A percentile compares a stretch with the other conserved stretches of the same genome.
phyloP scores from a whole-genome alignment of 2,113 vertebrate species.

The Oreochromis niloticus region DNA sequence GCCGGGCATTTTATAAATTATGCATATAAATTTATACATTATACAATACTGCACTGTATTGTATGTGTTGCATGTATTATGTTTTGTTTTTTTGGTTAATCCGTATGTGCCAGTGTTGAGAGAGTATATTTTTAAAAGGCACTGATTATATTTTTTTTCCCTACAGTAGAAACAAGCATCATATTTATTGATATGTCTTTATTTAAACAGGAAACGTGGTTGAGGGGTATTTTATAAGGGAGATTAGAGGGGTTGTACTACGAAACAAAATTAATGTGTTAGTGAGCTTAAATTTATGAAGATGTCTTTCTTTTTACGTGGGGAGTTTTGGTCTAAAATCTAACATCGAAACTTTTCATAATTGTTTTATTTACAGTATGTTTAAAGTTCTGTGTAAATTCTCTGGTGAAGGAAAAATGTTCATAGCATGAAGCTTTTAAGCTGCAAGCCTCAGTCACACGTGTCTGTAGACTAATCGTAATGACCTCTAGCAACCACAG shows the following conservation, averaged over 20 bases:
- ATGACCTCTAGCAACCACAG: background rate
- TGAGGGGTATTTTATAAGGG: background rate
- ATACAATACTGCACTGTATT: background rate
- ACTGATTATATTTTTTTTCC: background rate
- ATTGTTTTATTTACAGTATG: background rate
- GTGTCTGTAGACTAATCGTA: background rate
- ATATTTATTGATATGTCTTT: background rate
- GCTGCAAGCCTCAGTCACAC: background rate
- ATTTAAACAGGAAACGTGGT: background rate
- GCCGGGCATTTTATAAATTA: background rate
- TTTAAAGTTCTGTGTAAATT: background rate
- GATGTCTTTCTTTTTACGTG: background rate
- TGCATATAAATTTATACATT: background rate
- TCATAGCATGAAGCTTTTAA: background rate
- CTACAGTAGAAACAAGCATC: background rate
- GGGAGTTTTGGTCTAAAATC: background rate
- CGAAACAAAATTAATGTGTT: background rate
- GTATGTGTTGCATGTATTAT: background rate
- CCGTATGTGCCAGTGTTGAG: background rate
- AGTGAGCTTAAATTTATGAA: background rate
- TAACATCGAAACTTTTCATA: background rate
- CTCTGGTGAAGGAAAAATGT: background rate
- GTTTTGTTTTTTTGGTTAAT: background rate
- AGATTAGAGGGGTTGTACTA: background rate
- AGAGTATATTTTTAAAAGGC: slow-evolving; percentile 10